phyloP scores from a whole-genome alignment of 2,888 invertebrate species.

The Phortica okadai region DNA sequence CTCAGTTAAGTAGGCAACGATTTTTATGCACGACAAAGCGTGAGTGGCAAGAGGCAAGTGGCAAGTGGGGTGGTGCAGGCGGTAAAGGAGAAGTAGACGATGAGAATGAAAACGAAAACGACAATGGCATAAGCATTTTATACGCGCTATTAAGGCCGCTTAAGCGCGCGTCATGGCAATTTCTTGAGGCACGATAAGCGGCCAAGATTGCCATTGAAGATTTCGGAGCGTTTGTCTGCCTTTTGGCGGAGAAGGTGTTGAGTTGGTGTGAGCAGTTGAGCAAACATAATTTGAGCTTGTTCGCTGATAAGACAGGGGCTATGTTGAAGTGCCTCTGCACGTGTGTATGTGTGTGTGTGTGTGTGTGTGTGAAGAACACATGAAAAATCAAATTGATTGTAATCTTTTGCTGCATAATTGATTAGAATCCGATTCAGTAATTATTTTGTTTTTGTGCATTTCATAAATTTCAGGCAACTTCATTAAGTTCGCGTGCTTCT shows the following conservation, averaged over 20 bases:
- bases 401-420: not conserved
- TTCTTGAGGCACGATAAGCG: constrained; percentile 21
- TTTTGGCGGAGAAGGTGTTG: not conserved
- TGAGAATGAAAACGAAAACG: not conserved
- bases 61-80: not conserved
- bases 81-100: constrained; percentile 36
- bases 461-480: too few species aligned
- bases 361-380: not conserved
- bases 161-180: constrained; percentile 55
- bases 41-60: not conserved
- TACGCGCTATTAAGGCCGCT: constrained; percentile 64
- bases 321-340: not conserved
- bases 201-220: not conserved
- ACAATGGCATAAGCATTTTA: constrained; percentile 35
- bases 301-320: not conserved
- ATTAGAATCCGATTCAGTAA: too few species aligned
- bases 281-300: constrained; percentile 36
- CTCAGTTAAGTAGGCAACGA: constrained; percentile 57
- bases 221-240: not conserved
- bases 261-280: too few species aligned
- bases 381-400: not conserved
- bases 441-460: too few species aligned
- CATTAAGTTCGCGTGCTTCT: too few species aligned
- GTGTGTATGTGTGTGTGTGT: constrained; percentile 19
- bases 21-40: not conserved